Base-by-base conservation (phyloP, 2,888 invertebrate genomes). In the Labia minor region DNA sequence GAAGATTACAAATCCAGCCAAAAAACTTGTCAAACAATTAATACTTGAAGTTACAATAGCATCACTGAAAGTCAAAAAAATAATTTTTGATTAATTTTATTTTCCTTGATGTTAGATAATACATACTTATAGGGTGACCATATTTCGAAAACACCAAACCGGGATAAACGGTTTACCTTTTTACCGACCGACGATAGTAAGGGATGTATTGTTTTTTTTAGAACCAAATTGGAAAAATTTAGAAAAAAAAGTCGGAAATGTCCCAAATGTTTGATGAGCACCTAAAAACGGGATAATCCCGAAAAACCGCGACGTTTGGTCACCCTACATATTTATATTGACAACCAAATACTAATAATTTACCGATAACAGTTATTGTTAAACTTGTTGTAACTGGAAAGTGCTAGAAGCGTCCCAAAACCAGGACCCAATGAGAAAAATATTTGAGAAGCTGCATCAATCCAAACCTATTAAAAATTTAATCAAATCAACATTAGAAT, bases 371-470 rank as follows among this genome's bases (percentile, higher is more conserved):
- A 81, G 78, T 95, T 95, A 78, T 95, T 95, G 76, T 92, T 87
- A 78, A 94, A 93, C 77, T 93, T 93, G 79, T 95, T 95, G 79
- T 95, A 95, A 77, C 93, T 93, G 71, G 94, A 90, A 10, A 95
- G 80, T 0, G 95, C 95, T 65, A 95, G 78, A 1, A 95, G 82
- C 0, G 93, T 93, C 18, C 95, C 95, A 75, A 95, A 95, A 1
- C 94, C 95, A 0, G 95, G 95, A 16, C 95, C 95, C 65, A 95
- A 80, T 0, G 94, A 94, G 80, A 95, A 95, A 81, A 95, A 95
- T 72, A 94, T 93, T 78, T 95, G 95, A 1, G 93, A 90, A 0
- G 95, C 94, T 0, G 95, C 95, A 76, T 93, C 94, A 67, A 92
- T 90, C 95, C 95, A 95, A 8, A 93, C 92, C 89, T 90, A 72